These are phyloP conservation scores for Nesometra sesokonis DNA, from an alignment of 35 echinoderm and acorn worm genomes.

Conservation along the genomic window DNA sequence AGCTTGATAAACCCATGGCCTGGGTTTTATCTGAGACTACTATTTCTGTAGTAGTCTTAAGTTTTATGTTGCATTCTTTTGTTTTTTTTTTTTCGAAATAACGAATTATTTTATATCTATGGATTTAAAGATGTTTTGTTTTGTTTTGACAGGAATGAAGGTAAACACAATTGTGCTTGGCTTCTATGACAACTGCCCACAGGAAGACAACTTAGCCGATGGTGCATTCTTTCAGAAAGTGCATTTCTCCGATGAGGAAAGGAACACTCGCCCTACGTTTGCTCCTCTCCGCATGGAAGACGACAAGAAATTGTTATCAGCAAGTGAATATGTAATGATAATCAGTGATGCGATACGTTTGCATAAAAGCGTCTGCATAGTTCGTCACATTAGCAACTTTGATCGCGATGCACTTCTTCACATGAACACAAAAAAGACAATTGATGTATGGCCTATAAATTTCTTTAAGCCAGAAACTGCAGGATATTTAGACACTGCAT, in stretches of 20 bases:
- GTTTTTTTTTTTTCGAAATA: too few species aligned
- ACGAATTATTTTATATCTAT: too few species aligned
- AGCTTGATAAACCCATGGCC: too few species aligned
- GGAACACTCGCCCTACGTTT: conserved; percentile 24
- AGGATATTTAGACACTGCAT: conserved; percentile 87
- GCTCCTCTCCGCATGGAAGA: conserved; percentile 24
- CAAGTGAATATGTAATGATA: conserved; percentile 67
- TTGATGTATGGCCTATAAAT: conserved; percentile 91
- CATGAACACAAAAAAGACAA: not conserved
- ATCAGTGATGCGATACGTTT: conserved; percentile 54
- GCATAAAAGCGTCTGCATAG: conserved; percentile 69
- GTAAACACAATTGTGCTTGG: conserved; percentile 82
- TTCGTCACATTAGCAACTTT: conserved; percentile 51
- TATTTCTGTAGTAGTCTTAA: too few species aligned
- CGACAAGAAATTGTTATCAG: conserved; percentile 29
- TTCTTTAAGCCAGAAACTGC: conserved; percentile 90
- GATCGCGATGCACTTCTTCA: conserved; percentile 35
- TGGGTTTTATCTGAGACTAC: too few species aligned
- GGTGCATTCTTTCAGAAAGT: conserved; percentile 9
- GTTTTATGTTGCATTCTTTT: too few species aligned
- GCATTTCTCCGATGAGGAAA: conserved; percentile 10
- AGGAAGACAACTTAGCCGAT: conserved; percentile 15
- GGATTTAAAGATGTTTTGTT: not conserved
- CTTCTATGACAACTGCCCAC: conserved; percentile 63
- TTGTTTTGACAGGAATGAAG: conserved; percentile 68